Base-by-base conservation (phyloP, 2,888 invertebrate genomes). In the Ethmia dodecea region DNA sequence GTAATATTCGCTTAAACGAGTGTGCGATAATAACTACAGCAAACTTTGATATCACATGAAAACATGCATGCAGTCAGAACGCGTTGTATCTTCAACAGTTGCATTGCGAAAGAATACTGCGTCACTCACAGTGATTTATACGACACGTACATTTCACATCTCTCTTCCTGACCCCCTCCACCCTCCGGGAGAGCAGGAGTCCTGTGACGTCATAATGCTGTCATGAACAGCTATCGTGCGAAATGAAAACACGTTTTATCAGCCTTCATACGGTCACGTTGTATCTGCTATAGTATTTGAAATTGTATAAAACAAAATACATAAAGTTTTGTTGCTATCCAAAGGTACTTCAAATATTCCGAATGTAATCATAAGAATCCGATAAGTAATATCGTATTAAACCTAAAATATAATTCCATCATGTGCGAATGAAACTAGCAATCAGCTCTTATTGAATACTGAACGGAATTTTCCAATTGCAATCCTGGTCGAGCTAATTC, bases 171-270 rank as follows among this genome's bases (percentile, higher is more conserved):
- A 33, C 35, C 33, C 38, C 35, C 32, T 41, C 24, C 34, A 41
- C 45, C 36, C 22, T 12, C 10, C 11, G 26, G 26, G 26, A 9
- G 11, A 24, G 28, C 35, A 40, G 42, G 39, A 38, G 48, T 44
- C 50, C 51, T 38, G 58, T 67, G 64, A 67, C 67, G 67, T 67
- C 64, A 71, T 60, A 45, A 42, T 37, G 49, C 59, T 67, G 73
- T 71, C 72, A 70, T 55, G 56, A 49, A 52, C 73, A 73, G 60
- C 59, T 54, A 49, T 49, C 45, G 47, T 45, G 47, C 60, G 49
- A 60, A 68, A 72, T 65, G 66, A 64, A 71, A 67, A 61, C 64
- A 64, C 61, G 64, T 67, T 70, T 68, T 67, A 68, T 67, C 64
- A 58, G 52, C 53, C 55, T 68, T 61, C 65, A 73, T 69, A 61